Conservation (phyloP, 1,140 invertebrate genomes). For the Heterodera schachtii region DNA sequence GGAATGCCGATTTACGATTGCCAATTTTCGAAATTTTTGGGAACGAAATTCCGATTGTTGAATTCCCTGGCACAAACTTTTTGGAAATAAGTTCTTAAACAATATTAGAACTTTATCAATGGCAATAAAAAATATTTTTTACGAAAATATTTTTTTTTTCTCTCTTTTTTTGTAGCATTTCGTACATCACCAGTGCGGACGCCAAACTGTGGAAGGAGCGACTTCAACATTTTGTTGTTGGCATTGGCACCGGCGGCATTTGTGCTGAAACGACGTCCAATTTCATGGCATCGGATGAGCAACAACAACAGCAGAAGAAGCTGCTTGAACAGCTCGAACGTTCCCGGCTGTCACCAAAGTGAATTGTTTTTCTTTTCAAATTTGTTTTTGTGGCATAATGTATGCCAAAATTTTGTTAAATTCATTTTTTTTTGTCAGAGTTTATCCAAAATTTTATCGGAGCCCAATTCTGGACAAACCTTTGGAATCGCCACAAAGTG, state of each 20-base stretch:
- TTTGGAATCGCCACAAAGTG: slow-evolving; percentile 17
- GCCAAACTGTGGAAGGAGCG: slow-evolving; percentile 67
- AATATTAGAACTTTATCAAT: slow-evolving; percentile 10
- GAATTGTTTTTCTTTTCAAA: slow-evolving; percentile 18
- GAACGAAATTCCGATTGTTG: no score
- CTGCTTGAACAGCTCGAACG: background rate
- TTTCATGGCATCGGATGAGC: background rate
- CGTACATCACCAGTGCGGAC: slow-evolving; percentile 70
- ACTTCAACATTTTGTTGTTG: slow-evolving; percentile 45
- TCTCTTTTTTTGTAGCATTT: slow-evolving; percentile 67
- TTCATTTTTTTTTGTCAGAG: slow-evolving; percentile 62
- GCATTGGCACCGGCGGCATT: slow-evolving; percentile 22
- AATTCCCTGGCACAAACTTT: no score
- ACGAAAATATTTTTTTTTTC: background rate
- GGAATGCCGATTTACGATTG: no score
- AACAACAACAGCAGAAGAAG: slow-evolving; percentile 10
- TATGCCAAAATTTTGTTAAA: background rate
- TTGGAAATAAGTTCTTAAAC: background rate
- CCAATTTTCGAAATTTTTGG: no score
- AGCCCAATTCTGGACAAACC: slow-evolving; percentile 52
- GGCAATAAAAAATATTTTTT: background rate
- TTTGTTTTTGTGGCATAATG: background rate
- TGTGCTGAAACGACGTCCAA: background rate
- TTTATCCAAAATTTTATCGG: slow-evolving; percentile 69
- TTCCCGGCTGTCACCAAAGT: slow-evolving; percentile 68